These are phyloP conservation scores for Drosophila tsacasi DNA, from an alignment of 1,140 invertebrate genomes.

Conservation along the genomic window DNA sequence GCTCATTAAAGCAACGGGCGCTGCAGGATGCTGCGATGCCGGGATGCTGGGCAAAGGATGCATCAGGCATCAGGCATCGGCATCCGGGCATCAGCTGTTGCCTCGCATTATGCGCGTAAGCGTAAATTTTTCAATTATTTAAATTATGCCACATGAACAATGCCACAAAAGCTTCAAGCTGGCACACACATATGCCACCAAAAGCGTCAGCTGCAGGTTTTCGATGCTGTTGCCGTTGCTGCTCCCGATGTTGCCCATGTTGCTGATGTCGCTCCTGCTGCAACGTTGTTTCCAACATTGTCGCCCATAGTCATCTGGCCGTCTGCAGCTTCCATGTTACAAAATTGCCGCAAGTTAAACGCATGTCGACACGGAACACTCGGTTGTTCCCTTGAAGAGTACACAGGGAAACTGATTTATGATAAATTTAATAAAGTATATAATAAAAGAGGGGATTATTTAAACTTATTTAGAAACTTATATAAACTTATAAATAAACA, in stretches of 20 bases:
- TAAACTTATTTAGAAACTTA: not conserved
- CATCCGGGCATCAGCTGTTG: conserved; percentile 68
- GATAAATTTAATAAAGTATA: too few relatives aligned
- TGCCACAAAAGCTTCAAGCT: conserved; percentile 64
- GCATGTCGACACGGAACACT: conserved; percentile 72
- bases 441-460: too few relatives aligned
- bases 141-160: conserved; percentile 84
- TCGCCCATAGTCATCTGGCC: conserved; percentile 51
- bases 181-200: conserved; percentile 65
- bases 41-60: conserved; percentile 11
- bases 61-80: conserved; percentile 18
- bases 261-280: conserved; percentile 27
- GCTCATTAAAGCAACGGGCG: conserved; percentile 62
- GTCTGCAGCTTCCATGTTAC: conserved; percentile 64
- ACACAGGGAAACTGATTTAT: not conserved
- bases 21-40: conserved; percentile 2
- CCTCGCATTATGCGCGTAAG: conserved; percentile 74
- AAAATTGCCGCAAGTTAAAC: conserved; percentile 84
- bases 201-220: conserved; percentile 69
- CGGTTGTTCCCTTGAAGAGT: conserved; percentile 1
- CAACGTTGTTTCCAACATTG: conserved; percentile 56
- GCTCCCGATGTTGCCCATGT: conserved; percentile 23
- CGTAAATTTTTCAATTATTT: conserved; percentile 85
- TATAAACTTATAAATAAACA: not conserved
- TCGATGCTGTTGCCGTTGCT: conserved; percentile 36